Evolutionary conservation across 1,140 invertebrate genomes (phyloP), one percentile per base, ranked within the genome.

Genomic region (Tetramorium parvispinum): DNA sequence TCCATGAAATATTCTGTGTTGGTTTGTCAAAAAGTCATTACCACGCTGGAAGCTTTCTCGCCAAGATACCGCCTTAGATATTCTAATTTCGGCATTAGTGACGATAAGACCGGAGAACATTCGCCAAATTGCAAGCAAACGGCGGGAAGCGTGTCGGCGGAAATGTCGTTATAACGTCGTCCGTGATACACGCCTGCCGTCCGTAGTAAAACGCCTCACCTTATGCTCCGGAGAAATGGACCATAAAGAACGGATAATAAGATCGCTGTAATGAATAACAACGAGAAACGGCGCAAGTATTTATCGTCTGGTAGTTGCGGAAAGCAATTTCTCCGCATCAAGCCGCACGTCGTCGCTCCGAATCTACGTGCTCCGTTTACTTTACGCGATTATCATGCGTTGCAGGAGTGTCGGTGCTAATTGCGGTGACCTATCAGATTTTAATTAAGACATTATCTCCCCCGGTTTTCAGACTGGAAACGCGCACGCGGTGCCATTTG

Each of bases 171-270:
- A 66, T 66, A 79, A 53, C 27, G n/a, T 63, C 43, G 59, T 51
- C 18, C 18, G 40, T 63, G 76, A 63, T 63, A 27, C 37, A 78
- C 40, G 59, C 24, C 24, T 18, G 24, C 4, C 27, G 43, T 68
- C 24, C 24, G n/a, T 43, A 37, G 59, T 79, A 79, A 79, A 79
- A 78, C 75, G 57, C 16, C 43, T 65, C 6, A 65, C 57, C 76
- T 51, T 65, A 66, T 27, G 59, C 59, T 21, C 11, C n/a, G 46
- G 18, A 37, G 77, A 79, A 79, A 51, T 79, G 77, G 59, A 79
- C 43, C 61, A 66, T 79, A 79, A 79, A 79, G 77, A 79, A 66
- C 27, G 77, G 59, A 79, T 79, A 79, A 79, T 79, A 79, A 79
- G 59, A 79, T 79, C n/a, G 77, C 43, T 16, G 59, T 66, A 79